phyloP scores from a whole-genome alignment of 2,113 vertebrate species.

The Trichechus manatus region DNA sequence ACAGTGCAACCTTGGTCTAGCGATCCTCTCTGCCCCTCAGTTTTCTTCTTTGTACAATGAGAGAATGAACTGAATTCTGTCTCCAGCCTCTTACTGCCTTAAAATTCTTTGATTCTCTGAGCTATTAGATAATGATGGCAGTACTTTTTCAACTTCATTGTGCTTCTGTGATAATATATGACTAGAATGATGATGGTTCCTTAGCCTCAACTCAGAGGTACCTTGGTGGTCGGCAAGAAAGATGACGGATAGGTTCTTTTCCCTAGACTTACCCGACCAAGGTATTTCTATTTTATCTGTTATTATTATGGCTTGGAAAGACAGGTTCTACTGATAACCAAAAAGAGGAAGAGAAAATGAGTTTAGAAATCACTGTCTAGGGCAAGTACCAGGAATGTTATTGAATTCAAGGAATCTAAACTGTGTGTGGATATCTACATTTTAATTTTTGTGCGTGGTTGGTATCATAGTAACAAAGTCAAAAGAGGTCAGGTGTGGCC shows the following conservation, averaged over 20 bases:
- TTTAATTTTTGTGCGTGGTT: conserved; percentile 34
- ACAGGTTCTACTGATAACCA: not conserved
- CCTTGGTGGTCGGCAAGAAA: not conserved
- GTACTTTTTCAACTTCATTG: not conserved
- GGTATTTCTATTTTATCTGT: not conserved
- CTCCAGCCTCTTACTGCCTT: not conserved
- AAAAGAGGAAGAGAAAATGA: not conserved
- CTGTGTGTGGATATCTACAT: not conserved
- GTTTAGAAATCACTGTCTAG: not conserved
- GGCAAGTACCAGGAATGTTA: not conserved
- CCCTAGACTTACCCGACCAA: not conserved
- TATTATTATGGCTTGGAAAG: not conserved
- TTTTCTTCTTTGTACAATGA: not conserved
- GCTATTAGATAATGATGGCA: conserved; percentile 10
- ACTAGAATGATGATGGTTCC: not conserved
- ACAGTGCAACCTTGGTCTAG: conserved; percentile 13
- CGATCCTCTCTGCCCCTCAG: not conserved
- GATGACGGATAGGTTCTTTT: not conserved
- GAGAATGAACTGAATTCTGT: not conserved
- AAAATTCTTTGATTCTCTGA: conserved; percentile 48
- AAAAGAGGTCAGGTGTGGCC: not conserved
- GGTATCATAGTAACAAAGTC: not conserved
- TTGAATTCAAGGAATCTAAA: not conserved
- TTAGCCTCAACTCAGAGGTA: not conserved
- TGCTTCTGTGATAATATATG: not conserved